A percentile compares a stretch with the other conserved stretches of the same genome.
Conservation (phyloP, 2,888 invertebrate genomes). For the Phania funesta region DNA sequence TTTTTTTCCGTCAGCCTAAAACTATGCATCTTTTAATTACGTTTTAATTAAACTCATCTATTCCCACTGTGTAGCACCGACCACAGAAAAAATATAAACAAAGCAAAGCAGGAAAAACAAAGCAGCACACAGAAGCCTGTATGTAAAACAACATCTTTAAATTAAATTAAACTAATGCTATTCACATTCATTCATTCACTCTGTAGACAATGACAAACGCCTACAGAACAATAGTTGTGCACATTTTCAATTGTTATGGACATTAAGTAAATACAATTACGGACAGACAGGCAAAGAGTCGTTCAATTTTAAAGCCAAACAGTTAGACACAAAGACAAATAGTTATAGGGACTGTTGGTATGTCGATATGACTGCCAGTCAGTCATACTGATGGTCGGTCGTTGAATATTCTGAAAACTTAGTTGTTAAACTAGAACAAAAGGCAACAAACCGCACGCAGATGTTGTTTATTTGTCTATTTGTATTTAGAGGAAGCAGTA, state of each 20-base stretch:
- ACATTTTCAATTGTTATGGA: slow-evolving; percentile 53
- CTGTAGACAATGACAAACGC: slow-evolving; percentile 39
- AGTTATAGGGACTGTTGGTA: slow-evolving; percentile 17
- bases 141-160: slow-evolving; percentile 57
- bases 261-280: slow-evolving; percentile 49
- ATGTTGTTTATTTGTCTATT: neutral
- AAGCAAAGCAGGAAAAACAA: slow-evolving; percentile 2
- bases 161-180: slow-evolving; percentile 64
- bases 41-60: too few relatives aligned
- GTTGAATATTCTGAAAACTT: slow-evolving; percentile 6
- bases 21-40: too few relatives aligned
- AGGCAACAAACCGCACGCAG: slow-evolving; percentile 43
- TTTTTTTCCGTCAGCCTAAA: too few relatives aligned
- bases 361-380: neutral
- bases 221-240: slow-evolving; percentile 40
- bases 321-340: slow-evolving; percentile 29
- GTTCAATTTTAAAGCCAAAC: slow-evolving; percentile 4
- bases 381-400: too few relatives aligned
- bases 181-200: slow-evolving; percentile 34
- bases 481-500: too few relatives aligned
- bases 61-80: too few relatives aligned
- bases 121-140: neutral
- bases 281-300: slow-evolving; percentile 7
- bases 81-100: slow-evolving; percentile 4
- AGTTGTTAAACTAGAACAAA: slow-evolving; percentile 26